Conservation (phyloP, 2,797 vertebrate species). For the Megaceryle alcyon region DNA sequence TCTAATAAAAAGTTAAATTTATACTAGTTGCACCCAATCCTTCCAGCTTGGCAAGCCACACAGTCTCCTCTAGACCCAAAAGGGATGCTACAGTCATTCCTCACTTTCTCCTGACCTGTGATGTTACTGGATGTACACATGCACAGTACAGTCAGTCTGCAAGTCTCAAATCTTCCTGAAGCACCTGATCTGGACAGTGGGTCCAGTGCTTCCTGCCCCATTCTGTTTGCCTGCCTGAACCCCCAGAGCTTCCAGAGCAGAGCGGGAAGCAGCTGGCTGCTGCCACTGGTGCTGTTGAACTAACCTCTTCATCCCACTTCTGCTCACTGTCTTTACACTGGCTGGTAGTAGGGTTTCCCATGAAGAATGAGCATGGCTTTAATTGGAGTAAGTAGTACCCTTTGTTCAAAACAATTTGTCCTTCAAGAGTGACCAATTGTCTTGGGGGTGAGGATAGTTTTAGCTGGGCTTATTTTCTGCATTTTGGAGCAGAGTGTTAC, state of each 20-base stretch:
- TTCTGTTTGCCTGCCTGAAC: neutral
- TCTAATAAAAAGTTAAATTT: neutral
- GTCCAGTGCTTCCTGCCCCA: accelerated
- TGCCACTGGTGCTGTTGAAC: neutral
- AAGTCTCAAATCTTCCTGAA: neutral
- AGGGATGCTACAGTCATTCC: neutral
- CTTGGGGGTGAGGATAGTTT: neutral
- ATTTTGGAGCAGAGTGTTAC: neutral
- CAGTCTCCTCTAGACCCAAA: neutral
- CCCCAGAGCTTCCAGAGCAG: neutral
- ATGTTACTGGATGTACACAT: neutral
- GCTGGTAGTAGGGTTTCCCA: neutral
- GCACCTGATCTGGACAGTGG: neutral
- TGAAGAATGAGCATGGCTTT: neutral
- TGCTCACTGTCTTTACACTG: neutral
- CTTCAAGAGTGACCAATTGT: neutral
- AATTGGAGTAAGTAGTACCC: neutral
- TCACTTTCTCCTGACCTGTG: neutral
- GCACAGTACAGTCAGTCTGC: neutral
- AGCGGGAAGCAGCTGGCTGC: neutral
- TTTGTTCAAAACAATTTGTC: neutral
- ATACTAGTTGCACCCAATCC: neutral
- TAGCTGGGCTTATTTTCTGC: neutral
- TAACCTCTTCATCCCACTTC: neutral
- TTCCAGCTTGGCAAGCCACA: neutral